These are phyloP conservation scores for Rhagophthalmus giganteus DNA, from an alignment of 2,888 invertebrate species.

Conservation along the genomic window DNA sequence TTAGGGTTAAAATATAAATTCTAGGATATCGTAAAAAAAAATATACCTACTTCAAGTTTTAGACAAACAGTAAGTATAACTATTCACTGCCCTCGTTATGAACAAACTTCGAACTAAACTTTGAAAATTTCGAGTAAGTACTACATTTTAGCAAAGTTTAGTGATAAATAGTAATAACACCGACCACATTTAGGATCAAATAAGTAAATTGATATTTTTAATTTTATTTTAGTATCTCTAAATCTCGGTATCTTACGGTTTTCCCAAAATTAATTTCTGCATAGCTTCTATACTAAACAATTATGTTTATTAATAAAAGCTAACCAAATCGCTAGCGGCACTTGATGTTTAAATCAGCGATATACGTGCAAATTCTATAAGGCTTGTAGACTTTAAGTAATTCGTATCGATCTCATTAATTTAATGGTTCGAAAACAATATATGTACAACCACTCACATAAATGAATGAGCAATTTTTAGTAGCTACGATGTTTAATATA, in stretches of 20 bases:
- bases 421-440: neutral
- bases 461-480: constrained; percentile 10
- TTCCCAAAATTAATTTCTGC: too few species aligned
- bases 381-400: constrained; percentile 4
- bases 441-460: constrained; percentile 8
- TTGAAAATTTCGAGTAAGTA: constrained; percentile 4
- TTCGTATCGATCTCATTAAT: constrained; percentile 4
- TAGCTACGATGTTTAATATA: constrained; percentile 1
- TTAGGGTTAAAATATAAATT: too few species aligned
- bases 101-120: constrained; percentile 11
- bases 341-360: too few species aligned
- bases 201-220: too few species aligned
- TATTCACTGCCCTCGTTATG: constrained; percentile 7
- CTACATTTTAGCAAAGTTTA: constrained; percentile 7
- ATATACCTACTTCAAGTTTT: constrained; percentile 3
- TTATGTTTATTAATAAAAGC: too few species aligned
- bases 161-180: neutral
- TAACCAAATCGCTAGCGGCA: too few species aligned
- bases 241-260: neutral
- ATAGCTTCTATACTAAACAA: too few species aligned
- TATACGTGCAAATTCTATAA: constrained; percentile 2
- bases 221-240: too few species aligned
- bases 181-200: neutral
- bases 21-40: neutral
- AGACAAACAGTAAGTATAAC: constrained; percentile 5